phyloP scores from a whole-genome alignment of 2,797 vertebrate species.

The Myoxocephalus aenaeus region DNA sequence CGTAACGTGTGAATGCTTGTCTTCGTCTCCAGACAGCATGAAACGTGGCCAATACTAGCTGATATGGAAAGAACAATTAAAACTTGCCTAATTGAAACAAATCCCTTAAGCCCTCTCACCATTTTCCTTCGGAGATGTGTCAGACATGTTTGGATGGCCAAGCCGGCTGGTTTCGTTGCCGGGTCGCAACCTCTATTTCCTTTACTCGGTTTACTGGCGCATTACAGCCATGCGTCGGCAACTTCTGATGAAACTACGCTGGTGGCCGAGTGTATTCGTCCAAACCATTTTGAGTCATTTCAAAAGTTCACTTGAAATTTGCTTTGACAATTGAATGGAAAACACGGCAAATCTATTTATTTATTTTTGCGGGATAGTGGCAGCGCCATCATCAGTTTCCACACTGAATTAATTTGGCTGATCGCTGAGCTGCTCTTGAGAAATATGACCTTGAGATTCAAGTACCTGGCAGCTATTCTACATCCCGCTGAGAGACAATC shows the following conservation, averaged over 20 bases:
- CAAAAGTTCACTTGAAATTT: background rate
- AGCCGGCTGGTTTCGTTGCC: background rate
- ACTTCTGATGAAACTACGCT: background rate
- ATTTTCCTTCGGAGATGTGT: background rate
- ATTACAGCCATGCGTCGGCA: background rate
- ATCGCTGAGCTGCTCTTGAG: slow-evolving; percentile 54
- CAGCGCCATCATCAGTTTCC: slow-evolving; percentile 53
- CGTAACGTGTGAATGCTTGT: background rate
- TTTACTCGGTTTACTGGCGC: background rate
- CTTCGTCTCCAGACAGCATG: background rate
- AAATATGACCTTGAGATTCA: slow-evolving; percentile 59
- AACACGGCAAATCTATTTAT: background rate
- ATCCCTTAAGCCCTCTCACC: background rate
- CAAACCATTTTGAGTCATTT: background rate
- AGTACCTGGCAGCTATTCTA: slow-evolving; percentile 37
- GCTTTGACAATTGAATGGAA: background rate
- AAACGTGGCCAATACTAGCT: background rate
- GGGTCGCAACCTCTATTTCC: background rate
- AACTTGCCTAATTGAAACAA: background rate
- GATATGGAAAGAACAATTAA: background rate
- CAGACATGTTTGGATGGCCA: background rate
- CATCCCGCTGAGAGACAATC: slow-evolving; percentile 49
- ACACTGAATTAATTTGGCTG: slow-evolving; percentile 55
- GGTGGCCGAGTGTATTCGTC: background rate
- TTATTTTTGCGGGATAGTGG: slow-evolving; percentile 25